Base-by-base conservation (phyloP, 1,140 invertebrate genomes). In the Drosophila grimshawi region DNA sequence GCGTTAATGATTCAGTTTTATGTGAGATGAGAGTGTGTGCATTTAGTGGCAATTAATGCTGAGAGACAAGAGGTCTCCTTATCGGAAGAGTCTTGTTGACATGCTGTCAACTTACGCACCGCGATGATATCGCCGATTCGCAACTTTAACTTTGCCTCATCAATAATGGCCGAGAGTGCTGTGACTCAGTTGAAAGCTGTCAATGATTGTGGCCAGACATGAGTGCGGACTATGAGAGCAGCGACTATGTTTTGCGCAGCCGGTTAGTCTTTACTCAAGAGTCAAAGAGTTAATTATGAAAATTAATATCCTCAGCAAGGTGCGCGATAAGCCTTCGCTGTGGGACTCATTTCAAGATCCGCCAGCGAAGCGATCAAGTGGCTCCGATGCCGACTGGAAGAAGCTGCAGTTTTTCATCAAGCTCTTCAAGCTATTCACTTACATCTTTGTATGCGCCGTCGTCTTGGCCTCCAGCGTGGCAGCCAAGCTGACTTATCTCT, bases 361-460 rank as follows among this genome's bases (percentile, higher is more conserved):
- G 49, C 97, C 97, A 8, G 95, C 95, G 57, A 97, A 97, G 90
- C 95, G 95, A 81, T 96, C 97, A 86, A 97, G 96, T 71, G 97
- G 96, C 56, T 97, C 97, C 27, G 96, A 97, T 95, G 96, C 96
- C 53, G 96, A 95, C 89, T 97, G 97, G 93, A 95, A 94, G 90
- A 97, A 96, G 91, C 93, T 97, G 68, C 96, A 97, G 74, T 94
- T 96, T 71, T 96, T 96, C 33, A 95, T 98, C 5, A 96, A 96
- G 91, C 92, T 97, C 49, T 94, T 97, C 60, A 98, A 98, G 94
- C 94, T 97, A 5, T 75, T 97, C 72, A 95, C 96, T 0, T 98
- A 98, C 92, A 91, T 97, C 3, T 90, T 97, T 75, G 97, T 97
- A 29, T 98, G 98, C 86, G 85, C 95, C 6, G 95, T 97, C 69